A percentile compares a stretch with the other conserved stretches of the same genome.
phyloP scores from a whole-genome alignment of 2,888 invertebrate genomes.

The Spisula subtruncata region DNA sequence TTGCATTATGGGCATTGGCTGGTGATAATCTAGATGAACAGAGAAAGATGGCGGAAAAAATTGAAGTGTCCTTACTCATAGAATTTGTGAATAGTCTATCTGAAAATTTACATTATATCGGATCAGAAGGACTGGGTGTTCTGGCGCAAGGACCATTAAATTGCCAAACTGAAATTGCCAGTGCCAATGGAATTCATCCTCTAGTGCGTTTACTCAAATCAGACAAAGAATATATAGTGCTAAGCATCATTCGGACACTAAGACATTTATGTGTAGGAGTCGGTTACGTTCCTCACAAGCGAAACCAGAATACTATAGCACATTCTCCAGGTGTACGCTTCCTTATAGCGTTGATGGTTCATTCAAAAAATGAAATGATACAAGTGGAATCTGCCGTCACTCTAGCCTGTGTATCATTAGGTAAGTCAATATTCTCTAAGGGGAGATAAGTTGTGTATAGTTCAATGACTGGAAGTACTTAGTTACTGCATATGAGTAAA shows the following conservation, averaged over 20 bases:
- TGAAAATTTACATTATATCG: constrained; percentile 86
- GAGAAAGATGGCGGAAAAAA: constrained; percentile 84
- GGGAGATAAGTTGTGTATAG: background rate
- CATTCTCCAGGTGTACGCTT: constrained; percentile 85
- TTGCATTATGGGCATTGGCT: constrained; percentile 86
- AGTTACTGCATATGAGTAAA: no score
- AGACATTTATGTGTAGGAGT: constrained; percentile 86
- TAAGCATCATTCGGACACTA: constrained; percentile 85
- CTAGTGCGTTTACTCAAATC: constrained; percentile 84
- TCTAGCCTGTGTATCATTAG: constrained; percentile 84
- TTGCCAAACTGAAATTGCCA: constrained; percentile 83
- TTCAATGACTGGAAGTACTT: no score
- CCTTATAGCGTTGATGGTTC: constrained; percentile 86
- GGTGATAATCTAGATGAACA: constrained; percentile 84
- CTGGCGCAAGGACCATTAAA: constrained; percentile 85
- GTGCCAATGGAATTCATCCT: constrained; percentile 85
- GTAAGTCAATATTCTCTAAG: constrained; percentile 75
- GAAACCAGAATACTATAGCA: constrained; percentile 84
- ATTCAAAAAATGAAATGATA: constrained; percentile 84
- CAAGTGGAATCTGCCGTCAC: constrained; percentile 87
- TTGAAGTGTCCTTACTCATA: constrained; percentile 85
- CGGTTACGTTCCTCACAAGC: constrained; percentile 84
- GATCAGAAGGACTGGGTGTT: constrained; percentile 86
- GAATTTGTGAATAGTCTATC: constrained; percentile 86
- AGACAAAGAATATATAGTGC: constrained; percentile 85